Base-by-base conservation (phyloP, 1,140 invertebrate genomes). In the Carcinoscorpius rotundicauda region DNA sequence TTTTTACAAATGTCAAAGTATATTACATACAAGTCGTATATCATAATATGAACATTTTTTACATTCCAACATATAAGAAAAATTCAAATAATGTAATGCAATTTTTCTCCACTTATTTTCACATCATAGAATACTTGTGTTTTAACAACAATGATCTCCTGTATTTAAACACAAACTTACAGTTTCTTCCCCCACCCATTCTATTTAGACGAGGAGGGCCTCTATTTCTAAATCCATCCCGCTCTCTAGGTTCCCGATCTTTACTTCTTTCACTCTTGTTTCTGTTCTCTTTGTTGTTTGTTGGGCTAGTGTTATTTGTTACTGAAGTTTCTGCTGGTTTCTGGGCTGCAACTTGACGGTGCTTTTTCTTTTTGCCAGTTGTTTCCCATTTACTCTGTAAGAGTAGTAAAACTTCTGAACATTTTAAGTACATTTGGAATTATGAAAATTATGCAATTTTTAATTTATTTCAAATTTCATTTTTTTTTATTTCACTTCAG, bases 321-420 rank as follows among this genome's bases (percentile, higher is more conserved):
- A 71, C 68, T 62, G 72, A 69, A 52, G 64, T 5, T 9, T 66
- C 60, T 56, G 58, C 52, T n/a, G 52, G 49, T 63, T 71, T 67
- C 58, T 71, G 68, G 51, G 66, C 68, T 49, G 6, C 6, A 55
- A 58, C 6, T 62, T 70, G 71, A 52, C 70, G 70, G 67, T 77
- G 86, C 79, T 91, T 93, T 79, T 91, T 93, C 80, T 92, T 93
- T 77, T 91, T 92, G 49, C 88, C 80, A 48, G 82, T 84, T 62
- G 84, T 87, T 72, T 85, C 83, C 87, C 87, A 90, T 76, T 86
- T 85, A 72, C 82, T 84, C 85, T 87, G 76, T 50, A 71, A 72
- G 72, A 66, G 49, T 52, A 66, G 64, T 56, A 61, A 62, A 29
- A 51, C 49, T 61, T 68, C 49, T n/a, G n/a, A 29, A 29, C 29